phyloP scores from a whole-genome alignment of 2,113 vertebrate species.

The Muntiacus muntjak region DNA sequence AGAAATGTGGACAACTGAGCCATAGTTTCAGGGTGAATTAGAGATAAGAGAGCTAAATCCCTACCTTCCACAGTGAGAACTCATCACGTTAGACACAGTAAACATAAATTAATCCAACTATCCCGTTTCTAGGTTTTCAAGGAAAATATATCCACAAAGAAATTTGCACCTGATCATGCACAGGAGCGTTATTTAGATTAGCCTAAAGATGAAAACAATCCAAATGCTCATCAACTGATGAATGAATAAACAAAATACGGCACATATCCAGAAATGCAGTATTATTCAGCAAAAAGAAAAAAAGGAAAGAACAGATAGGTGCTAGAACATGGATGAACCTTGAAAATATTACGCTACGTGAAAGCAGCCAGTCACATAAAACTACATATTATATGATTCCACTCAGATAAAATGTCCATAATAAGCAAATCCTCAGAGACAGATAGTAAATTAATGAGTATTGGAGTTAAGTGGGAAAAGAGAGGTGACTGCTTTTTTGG shows the following conservation, averaged over 20 bases:
- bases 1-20: background rate
- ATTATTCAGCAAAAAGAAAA: background rate
- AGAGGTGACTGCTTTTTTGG: background rate
- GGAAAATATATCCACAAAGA: background rate
- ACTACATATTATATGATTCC: background rate
- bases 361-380: constrained; percentile 10
- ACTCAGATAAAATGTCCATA: background rate
- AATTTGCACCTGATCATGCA: background rate
- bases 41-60: background rate
- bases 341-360: background rate
- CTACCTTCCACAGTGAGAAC: background rate
- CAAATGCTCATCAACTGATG: background rate
- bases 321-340: background rate
- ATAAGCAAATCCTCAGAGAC: background rate
- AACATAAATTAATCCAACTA: background rate
- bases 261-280: background rate
- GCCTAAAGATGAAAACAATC: background rate
- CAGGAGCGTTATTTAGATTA: background rate
- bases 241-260: background rate
- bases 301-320: background rate
- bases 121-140: background rate
- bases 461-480: background rate
- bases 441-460: background rate
- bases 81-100: background rate
- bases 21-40: background rate